Percentiles rank a stretch among this genome's conserved stretches.
These are phyloP conservation scores for Paracentrotus lividus DNA, from an alignment of 53 echinoderm and acorn worm genomes.

Conservation along the genomic window DNA sequence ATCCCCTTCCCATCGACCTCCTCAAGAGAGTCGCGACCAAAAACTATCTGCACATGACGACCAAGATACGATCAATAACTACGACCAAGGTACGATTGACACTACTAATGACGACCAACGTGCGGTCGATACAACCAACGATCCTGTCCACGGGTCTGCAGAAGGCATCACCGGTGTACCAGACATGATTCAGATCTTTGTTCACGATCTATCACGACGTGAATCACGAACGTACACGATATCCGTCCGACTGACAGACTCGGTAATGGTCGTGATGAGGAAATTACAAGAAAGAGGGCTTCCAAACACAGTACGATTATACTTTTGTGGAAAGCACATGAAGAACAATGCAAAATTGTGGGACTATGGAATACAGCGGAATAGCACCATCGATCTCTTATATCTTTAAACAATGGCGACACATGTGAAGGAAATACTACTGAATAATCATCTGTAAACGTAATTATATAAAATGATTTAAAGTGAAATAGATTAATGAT, in stretches of 20 bases:
- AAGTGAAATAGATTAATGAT: too few relatives aligned
- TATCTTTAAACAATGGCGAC: neutral
- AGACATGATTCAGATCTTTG: neutral
- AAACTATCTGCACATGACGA: too few relatives aligned
- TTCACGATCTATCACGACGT: neutral
- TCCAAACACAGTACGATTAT: neutral
- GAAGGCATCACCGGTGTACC: neutral
- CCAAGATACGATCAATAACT: neutral
- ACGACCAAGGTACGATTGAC: too few relatives aligned
- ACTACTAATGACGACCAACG: neutral
- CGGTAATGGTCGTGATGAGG: neutral
- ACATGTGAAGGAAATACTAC: too few relatives aligned
- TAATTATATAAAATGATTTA: too few relatives aligned
- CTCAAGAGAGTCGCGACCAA: neutral
- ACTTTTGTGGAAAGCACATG: slow-evolving; percentile 34
- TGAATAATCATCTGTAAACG: too few relatives aligned
- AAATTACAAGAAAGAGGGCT: neutral
- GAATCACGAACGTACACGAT: neutral
- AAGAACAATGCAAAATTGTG: neutral
- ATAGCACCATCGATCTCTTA: neutral
- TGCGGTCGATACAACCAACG: neutral
- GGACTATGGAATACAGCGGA: slow-evolving; percentile 6
- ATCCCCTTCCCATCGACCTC: neutral
- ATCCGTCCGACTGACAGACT: neutral
- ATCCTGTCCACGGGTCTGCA: neutral